Evolutionary conservation across 2,888 invertebrate species (phyloP), one percentile per base, ranked within the genome.

Genomic region (Meiosimyza decipiens): DNA sequence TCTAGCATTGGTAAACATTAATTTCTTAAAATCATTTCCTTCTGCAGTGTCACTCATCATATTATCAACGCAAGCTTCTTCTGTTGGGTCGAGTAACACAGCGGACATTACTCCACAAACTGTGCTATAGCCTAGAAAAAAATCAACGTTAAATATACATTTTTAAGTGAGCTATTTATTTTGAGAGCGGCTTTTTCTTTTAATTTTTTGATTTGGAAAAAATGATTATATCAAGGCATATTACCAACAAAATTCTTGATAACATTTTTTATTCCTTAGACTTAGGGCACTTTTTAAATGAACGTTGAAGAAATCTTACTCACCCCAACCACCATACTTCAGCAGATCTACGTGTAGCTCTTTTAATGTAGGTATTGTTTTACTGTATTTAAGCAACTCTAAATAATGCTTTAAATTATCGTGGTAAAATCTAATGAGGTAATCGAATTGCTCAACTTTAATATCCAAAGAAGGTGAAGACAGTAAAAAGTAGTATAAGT

Each of bases 381-480:
- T 84, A 0, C 79, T 67, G 73, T 83, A 86, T 9, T 81, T 81
- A 0, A 86, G 74, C 1, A 82, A 49, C 16, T 79, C 77, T 1
- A 86, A 73, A 52, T 82, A 80, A 22, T 80, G 74, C 0, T 77
- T 74, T 7, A 86, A 75, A 47, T 82, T 77, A n/a, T 82, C 80
- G 66, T 85, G 80, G 66, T 86, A 86, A 52, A 78, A 81, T 60
- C 82, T 78, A 7, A 86, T 67, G 11, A 83, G 84, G 49, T 82
- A 80, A 66, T 86, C 86, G 57, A 86, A 86, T 18, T 83, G 75
- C 3, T 76, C 73, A 5, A 85, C 18, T 55, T 85, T 85, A 11
- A 83, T 76, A 11, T 85, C 82, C 40, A 81, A 75, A n/a, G 73
- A 77, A 1, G 84, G 78, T 1, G 86, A 86, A 0, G 84, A 81